A percentile compares a stretch with the other conserved stretches of the same genome.
Conservation (phyloP, 2,113 vertebrate genomes). For the Noctilio leporinus region DNA sequence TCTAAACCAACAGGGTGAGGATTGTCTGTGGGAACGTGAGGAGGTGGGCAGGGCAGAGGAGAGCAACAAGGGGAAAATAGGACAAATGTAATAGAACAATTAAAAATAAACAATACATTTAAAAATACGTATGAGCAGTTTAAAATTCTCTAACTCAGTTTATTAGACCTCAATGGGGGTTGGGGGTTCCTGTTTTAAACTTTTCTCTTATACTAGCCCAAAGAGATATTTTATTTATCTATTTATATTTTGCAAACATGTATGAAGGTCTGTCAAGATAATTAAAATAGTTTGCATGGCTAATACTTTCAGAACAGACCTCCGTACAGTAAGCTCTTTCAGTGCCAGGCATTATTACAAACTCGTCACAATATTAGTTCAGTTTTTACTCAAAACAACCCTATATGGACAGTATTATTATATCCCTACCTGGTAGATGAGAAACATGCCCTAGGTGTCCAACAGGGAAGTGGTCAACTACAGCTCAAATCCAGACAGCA, state of each 20-base stretch:
- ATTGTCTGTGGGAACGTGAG: too few relatives aligned
- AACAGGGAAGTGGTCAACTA: not conserved
- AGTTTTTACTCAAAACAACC: not conserved
- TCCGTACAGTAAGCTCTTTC: not conserved
- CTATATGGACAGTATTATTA: not conserved
- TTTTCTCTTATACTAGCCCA: not conserved
- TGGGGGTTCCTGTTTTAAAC: not conserved
- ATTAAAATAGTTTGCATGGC: too few relatives aligned
- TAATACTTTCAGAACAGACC: too few relatives aligned
- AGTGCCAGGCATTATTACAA: not conserved
- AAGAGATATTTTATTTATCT: conserved; percentile 6
- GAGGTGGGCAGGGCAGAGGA: too few relatives aligned
- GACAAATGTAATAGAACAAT: too few relatives aligned
- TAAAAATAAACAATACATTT: too few relatives aligned
- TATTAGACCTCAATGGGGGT: not conserved
- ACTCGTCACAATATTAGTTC: not conserved
- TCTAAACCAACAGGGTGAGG: not conserved
- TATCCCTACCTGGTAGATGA: not conserved
- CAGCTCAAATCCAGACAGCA: not conserved
- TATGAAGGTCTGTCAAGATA: too few relatives aligned
- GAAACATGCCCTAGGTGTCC: not conserved
- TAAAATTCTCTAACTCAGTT: not conserved
- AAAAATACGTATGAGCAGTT: not conserved
- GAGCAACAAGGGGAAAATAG: too few relatives aligned
- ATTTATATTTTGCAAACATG: not conserved